phyloP scores from a whole-genome alignment of 2,888 invertebrate species.

The Magallana nippona region DNA sequence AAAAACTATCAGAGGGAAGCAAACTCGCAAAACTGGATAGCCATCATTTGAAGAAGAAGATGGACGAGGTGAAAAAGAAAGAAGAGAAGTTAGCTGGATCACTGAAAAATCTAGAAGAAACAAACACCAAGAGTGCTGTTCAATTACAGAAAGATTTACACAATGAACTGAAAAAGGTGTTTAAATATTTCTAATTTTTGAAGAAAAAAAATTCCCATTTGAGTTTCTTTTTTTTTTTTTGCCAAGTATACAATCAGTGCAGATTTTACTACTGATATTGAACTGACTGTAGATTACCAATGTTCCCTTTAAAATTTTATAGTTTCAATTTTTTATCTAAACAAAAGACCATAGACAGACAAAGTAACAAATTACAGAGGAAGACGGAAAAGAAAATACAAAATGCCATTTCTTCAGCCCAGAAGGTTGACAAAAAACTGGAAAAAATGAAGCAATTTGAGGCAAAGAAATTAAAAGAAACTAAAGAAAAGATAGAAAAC shows the following conservation, averaged over 20 bases:
- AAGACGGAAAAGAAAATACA: neutral
- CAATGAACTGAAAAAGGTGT: neutral
- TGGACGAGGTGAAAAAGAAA: neutral
- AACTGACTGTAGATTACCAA: too few species aligned
- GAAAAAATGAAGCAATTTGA: neutral
- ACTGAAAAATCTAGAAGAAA: neutral
- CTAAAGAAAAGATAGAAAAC: neutral
- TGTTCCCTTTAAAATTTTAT: too few species aligned
- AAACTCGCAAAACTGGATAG: neutral
- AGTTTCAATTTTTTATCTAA: neutral
- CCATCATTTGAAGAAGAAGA: neutral
- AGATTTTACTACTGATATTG: too few species aligned
- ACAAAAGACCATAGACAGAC: neutral
- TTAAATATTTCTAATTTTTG: neutral
- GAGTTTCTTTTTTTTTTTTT: too few species aligned
- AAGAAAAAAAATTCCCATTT: too few species aligned
- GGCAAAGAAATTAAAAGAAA: neutral
- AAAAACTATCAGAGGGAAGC: neutral
- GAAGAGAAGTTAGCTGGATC: neutral
- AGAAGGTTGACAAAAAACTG: neutral
- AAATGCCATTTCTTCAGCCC: neutral
- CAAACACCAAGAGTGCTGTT: neutral
- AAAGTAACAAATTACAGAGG: neutral
- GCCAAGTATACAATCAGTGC: too few species aligned
- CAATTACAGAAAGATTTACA: slow-evolving; percentile 1